Conservation (phyloP, 2,888 invertebrate genomes). For the Drosophila kokeensis region DNA sequence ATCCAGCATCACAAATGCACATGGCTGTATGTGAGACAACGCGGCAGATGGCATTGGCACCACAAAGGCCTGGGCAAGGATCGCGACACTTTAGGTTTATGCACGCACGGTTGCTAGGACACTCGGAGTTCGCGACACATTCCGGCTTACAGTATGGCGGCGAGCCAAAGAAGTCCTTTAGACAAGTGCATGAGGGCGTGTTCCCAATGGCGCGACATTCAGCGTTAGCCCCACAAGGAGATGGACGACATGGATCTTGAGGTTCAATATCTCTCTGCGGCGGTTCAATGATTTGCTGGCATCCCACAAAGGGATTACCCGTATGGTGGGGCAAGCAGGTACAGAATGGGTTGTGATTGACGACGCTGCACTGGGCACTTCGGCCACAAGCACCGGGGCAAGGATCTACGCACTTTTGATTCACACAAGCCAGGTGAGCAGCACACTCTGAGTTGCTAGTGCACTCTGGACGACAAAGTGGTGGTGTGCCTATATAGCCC, state of each 20-base stretch:
- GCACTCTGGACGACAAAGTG: conserved; percentile 91
- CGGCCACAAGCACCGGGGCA: conserved; percentile 88
- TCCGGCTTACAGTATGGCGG: conserved; percentile 91
- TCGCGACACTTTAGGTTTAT: conserved; percentile 90
- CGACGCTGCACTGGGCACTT: conserved; percentile 88
- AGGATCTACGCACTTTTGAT: conserved; percentile 90
- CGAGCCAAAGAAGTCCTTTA: conserved; percentile 89
- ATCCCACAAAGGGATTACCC: conserved; percentile 92
- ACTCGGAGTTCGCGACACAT: conserved; percentile 90
- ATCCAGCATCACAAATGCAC: conserved; percentile 88
- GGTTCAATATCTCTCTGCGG: conserved; percentile 81
- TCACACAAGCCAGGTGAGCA: conserved; percentile 88
- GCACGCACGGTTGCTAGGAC: conserved; percentile 89
- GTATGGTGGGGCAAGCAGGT: conserved; percentile 89
- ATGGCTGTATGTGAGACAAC: conserved; percentile 91
- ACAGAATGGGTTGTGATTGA: conserved; percentile 91
- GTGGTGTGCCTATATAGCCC: conserved; percentile 89
- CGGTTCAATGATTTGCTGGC: conserved; percentile 87
- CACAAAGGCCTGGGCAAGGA: conserved; percentile 90
- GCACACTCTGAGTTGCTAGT: conserved; percentile 89
- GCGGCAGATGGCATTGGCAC: conserved; percentile 89
- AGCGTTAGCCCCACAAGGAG: conserved; percentile 91
- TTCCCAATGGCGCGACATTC: conserved; percentile 88
- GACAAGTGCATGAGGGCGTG: conserved; percentile 90
- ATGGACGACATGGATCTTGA: conserved; percentile 88